Percentiles rank a stretch among this genome's conserved stretches.
phyloP scores from a whole-genome alignment of 2,113 vertebrate species.

The Meleagris gallopavo region DNA sequence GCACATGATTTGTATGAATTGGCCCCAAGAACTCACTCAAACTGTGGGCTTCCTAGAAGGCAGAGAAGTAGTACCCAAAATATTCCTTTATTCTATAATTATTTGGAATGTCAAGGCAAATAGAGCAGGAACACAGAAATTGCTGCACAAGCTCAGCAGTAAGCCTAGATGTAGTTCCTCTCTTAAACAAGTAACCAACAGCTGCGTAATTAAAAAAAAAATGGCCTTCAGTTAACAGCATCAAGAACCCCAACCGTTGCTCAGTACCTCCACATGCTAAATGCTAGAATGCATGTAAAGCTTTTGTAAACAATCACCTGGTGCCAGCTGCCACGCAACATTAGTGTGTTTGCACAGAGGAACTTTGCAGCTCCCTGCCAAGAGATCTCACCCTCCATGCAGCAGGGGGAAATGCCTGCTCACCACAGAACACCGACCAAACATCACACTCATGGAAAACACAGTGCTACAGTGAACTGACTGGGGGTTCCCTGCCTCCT shows the following conservation, averaged over 20 bases:
- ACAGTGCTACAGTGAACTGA: neutral
- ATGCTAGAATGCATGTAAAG: neutral
- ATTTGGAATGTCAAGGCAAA: neutral
- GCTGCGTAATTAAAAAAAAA: neutral
- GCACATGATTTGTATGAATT: neutral
- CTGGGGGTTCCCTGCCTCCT: neutral
- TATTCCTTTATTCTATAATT: neutral
- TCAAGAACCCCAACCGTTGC: neutral
- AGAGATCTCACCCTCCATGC: neutral
- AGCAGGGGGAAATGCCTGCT: neutral
- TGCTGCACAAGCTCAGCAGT: neutral
- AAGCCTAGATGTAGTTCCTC: neutral
- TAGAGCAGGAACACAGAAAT: neutral
- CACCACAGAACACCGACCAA: rapidly evolving
- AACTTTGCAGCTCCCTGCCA: neutral
- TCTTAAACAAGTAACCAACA: neutral
- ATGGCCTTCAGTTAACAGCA: neutral
- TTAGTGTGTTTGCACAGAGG: neutral
- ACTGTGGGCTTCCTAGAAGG: neutral
- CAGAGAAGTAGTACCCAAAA: neutral
- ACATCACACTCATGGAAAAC: neutral
- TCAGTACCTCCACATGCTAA: neutral
- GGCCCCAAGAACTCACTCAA: neutral
- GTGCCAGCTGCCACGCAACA: neutral
- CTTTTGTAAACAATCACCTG: neutral